These are phyloP conservation scores for Drosophila ficusphila DNA, from an alignment of 1,140 invertebrate genomes.

Conservation along the genomic window DNA sequence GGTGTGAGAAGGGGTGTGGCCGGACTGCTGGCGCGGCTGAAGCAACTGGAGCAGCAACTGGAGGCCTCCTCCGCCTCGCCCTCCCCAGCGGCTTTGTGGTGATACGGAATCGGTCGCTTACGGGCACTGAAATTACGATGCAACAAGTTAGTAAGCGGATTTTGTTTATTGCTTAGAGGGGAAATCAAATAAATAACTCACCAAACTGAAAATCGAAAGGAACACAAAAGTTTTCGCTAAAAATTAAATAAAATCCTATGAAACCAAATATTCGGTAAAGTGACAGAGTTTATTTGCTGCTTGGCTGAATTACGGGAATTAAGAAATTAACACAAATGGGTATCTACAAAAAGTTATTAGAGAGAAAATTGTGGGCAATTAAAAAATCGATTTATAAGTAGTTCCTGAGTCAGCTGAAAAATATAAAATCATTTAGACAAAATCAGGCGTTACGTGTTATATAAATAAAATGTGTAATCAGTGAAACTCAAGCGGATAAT, in stretches of 20 bases:
- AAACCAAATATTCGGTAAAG: slow-evolving; percentile 29
- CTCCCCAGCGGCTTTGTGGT: slow-evolving; percentile 88
- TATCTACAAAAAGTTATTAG: slow-evolving; percentile 25
- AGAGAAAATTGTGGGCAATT: neutral
- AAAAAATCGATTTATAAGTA: slow-evolving; percentile 31
- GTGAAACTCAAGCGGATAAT: slow-evolving; percentile 58
- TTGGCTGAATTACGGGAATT: slow-evolving; percentile 31
- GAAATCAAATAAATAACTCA: slow-evolving; percentile 43
- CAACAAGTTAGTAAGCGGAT: neutral
- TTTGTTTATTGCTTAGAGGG: neutral
- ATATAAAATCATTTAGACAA: slow-evolving; percentile 36
- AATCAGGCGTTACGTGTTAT: slow-evolving; percentile 26
- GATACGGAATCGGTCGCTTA: slow-evolving; percentile 95
- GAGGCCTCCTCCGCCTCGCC: slow-evolving; percentile 86
- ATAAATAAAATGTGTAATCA: slow-evolving; percentile 37
- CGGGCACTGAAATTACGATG: slow-evolving; percentile 89
- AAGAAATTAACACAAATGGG: slow-evolving; percentile 11
- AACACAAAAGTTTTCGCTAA: slow-evolving; percentile 58
- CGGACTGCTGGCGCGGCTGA: slow-evolving; percentile 80
- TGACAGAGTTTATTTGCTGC: slow-evolving; percentile 59
- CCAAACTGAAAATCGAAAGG: slow-evolving; percentile 63
- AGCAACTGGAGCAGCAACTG: slow-evolving; percentile 88
- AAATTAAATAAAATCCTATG: slow-evolving; percentile 36
- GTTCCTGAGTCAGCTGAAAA: slow-evolving; percentile 71
- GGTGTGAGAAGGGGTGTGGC: slow-evolving; percentile 60